These are phyloP conservation scores for Caenorhabditis sp. DNA, from an alignment of 2,888 invertebrate genomes.

Conservation along the genomic window DNA sequence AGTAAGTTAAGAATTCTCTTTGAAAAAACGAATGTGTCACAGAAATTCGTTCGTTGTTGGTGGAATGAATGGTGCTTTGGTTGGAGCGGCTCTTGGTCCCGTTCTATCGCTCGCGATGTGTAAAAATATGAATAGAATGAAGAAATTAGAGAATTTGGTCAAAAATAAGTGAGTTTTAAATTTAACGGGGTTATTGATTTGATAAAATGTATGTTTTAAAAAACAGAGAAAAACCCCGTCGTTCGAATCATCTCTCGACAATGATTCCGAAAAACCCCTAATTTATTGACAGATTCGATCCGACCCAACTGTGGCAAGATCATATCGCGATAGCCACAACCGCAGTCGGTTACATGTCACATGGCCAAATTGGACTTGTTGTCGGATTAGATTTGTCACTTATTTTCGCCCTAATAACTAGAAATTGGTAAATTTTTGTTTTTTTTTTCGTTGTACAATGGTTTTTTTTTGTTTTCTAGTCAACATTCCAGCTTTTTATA, in stretches of 20 bases:
- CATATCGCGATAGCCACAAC: conserved; percentile 54
- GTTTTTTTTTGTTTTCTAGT: conserved; percentile 1
- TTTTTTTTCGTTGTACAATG: not conserved
- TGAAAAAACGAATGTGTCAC: not conserved
- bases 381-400: conserved; percentile 59
- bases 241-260: too few relatives aligned
- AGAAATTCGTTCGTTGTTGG: conserved; percentile 50
- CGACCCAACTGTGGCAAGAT: conserved; percentile 55
- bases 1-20: not conserved
- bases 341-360: conserved; percentile 52
- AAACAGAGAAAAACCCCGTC: not conserved
- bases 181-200: too few relatives aligned
- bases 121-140: conserved; percentile 49
- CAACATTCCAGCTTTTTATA: not conserved
- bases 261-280: too few relatives aligned
- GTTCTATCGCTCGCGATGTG: conserved; percentile 52
- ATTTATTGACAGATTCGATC: conserved; percentile 59
- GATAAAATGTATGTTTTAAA: too few relatives aligned
- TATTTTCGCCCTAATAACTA: conserved; percentile 33
- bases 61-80: conserved; percentile 52
- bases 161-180: conserved; percentile 32
- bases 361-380: conserved; percentile 55
- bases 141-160: conserved; percentile 31
- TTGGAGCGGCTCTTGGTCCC: conserved; percentile 57
- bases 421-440: conserved; percentile 21